Percentiles rank a stretch among this genome's conserved stretches.
These are phyloP conservation scores for Portunus trituberculatus DNA, from an alignment of 1,140 invertebrate genomes.

Conservation along the genomic window DNA sequence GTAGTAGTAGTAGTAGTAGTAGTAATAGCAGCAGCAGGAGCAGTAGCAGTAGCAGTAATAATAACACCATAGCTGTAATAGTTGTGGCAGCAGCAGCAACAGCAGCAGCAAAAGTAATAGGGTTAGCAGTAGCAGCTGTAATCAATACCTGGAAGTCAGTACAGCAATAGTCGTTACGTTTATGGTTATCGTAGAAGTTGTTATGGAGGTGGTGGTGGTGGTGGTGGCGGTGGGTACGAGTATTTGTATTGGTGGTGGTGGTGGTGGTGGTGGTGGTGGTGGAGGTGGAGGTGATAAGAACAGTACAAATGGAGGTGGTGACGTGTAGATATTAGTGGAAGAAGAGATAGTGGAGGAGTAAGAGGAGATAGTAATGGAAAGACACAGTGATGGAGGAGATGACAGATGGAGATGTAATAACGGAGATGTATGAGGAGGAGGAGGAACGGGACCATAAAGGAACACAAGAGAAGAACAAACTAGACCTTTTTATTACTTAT, in stretches of 20 bases:
- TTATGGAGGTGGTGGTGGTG: not conserved
- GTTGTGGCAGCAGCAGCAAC: not conserved
- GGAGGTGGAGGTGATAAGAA: no score
- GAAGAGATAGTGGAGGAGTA: not conserved
- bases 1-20: not conserved
- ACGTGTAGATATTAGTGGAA: not conserved
- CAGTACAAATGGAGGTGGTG: not conserved
- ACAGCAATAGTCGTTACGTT: slow-evolving; percentile 22
- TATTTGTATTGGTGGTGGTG: no score
- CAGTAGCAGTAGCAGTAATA: not conserved
- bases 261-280: no score
- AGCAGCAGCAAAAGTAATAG: not conserved
- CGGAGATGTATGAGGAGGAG: not conserved
- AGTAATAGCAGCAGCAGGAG: not conserved
- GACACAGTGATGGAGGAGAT: not conserved
- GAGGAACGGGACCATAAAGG: not conserved
- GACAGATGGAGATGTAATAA: not conserved
- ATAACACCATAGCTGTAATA: not conserved
- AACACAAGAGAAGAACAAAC: no score
- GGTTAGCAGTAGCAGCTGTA: not conserved
- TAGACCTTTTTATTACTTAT: no score
- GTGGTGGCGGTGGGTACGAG: not conserved
- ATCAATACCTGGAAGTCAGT: not conserved
- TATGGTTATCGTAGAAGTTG: slow-evolving; percentile 24
- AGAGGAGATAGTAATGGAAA: not conserved